phyloP scores from a whole-genome alignment of 53 echinoderm and acorn worm genomes.

The Echinometra lucunter region DNA sequence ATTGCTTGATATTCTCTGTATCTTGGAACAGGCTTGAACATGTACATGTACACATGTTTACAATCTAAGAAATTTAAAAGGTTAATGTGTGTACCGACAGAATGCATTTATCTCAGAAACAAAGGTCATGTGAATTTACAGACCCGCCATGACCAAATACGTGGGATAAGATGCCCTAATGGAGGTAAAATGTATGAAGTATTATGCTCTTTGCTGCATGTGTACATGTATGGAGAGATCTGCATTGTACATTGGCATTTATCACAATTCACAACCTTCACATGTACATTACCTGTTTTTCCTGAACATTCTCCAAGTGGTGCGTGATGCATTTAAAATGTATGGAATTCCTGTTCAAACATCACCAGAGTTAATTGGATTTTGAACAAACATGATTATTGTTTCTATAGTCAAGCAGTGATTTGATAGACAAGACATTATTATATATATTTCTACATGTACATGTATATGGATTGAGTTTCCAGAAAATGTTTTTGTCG shows the following conservation, averaged over 20 bases:
- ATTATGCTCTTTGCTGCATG: background rate
- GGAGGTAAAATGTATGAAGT: background rate
- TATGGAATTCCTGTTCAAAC: too few relatives aligned
- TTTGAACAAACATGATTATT: too few relatives aligned
- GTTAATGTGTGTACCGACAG: background rate
- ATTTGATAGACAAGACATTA: too few relatives aligned
- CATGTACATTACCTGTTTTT: too few relatives aligned
- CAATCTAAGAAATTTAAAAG: background rate
- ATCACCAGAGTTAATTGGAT: too few relatives aligned
- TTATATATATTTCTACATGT: background rate
- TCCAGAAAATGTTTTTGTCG: too few relatives aligned
- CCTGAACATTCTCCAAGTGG: too few relatives aligned
- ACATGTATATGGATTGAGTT: background rate
- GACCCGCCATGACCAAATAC: constrained; percentile 19
- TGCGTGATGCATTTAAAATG: too few relatives aligned
- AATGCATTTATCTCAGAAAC: background rate
- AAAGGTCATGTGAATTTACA: constrained; percentile 4
- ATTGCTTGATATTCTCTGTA: background rate
- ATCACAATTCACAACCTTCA: too few relatives aligned
- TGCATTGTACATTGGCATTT: too few relatives aligned
- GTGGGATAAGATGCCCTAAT: background rate
- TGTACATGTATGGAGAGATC: background rate
- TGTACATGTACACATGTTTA: background rate
- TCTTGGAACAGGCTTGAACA: background rate
- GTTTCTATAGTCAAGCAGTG: too few relatives aligned